A percentile compares a stretch with the other conserved stretches of the same genome.
phyloP scores from a whole-genome alignment of 2,888 invertebrate species.

The Cantharis nigra region DNA sequence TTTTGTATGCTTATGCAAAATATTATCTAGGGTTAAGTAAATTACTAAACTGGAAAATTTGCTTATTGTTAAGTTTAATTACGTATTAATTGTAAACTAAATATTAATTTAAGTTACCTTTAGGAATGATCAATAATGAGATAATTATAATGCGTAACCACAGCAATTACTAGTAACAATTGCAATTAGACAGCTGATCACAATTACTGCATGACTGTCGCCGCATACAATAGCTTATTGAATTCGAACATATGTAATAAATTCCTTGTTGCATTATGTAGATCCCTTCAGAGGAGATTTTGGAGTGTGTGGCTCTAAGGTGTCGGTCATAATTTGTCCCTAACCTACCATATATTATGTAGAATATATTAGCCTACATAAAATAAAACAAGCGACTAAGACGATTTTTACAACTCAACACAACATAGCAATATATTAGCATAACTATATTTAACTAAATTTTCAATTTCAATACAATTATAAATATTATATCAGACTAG shows the following conservation, averaged over 20 bases:
- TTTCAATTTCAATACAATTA: no score
- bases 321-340: not conserved
- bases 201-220: conserved; percentile 6
- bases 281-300: not conserved
- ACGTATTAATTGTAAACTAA: not conserved
- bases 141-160: conserved; percentile 3
- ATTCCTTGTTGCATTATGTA: not conserved
- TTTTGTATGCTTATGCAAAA: not conserved
- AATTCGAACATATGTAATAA: conserved; percentile 1
- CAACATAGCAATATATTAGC: no score
- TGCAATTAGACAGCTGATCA: conserved; percentile 9
- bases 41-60: not conserved
- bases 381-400: not conserved
- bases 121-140: not conserved
- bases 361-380: not conserved
- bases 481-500: no score
- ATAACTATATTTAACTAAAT: no score
- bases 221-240: conserved; percentile 5
- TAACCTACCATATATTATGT: not conserved
- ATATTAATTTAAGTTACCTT: not conserved
- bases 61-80: not conserved
- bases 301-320: not conserved
- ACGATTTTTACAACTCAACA: not conserved
- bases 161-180: conserved; percentile 5
- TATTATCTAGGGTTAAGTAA: not conserved